Percentiles rank a stretch among this genome's conserved stretches.
Evolutionary conservation across 1,140 invertebrate species (phyloP).

Genomic region (Drosophila takahashii): DNA sequence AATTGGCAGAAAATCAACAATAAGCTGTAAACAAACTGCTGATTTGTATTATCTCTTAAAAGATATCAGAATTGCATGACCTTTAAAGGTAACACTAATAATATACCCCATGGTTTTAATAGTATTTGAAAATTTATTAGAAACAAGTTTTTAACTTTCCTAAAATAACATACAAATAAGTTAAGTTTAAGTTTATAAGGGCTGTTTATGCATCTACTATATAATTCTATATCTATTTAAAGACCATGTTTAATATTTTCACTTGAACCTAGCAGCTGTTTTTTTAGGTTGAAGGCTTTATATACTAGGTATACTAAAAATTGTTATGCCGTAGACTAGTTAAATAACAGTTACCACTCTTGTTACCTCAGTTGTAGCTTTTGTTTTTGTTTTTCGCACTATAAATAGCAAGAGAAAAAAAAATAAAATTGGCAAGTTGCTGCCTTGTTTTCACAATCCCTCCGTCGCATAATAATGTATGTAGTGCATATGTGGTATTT

Average conservation of each 20-base stretch:
- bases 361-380: slow-evolving; percentile 21
- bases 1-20: slow-evolving; percentile 33
- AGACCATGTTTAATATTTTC: background rate
- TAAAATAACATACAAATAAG: too few species aligned
- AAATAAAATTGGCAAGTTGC: slow-evolving; percentile 28
- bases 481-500: slow-evolving; percentile 16
- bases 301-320: slow-evolving; percentile 12
- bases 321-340: background rate
- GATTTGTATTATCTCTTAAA: slow-evolving; percentile 9
- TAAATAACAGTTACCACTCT: slow-evolving; percentile 37
- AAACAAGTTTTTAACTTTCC: too few species aligned
- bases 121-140: too few species aligned
- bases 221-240: background rate
- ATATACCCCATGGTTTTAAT: too few species aligned
- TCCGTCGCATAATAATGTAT: slow-evolving; percentile 11
- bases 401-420: slow-evolving; percentile 46
- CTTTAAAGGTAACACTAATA: background rate
- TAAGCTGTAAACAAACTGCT: slow-evolving; percentile 9
- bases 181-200: background rate
- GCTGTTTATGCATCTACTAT: too few species aligned
- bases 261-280: background rate
- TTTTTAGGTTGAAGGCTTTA: background rate
- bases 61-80: slow-evolving; percentile 8
- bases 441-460: slow-evolving; percentile 13
- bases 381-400: slow-evolving; percentile 26